Evolutionary conservation across 2,797 vertebrate genomes (phyloP), one percentile per base, ranked within the genome.

Genomic region (Sebastes iracundus): DNA sequence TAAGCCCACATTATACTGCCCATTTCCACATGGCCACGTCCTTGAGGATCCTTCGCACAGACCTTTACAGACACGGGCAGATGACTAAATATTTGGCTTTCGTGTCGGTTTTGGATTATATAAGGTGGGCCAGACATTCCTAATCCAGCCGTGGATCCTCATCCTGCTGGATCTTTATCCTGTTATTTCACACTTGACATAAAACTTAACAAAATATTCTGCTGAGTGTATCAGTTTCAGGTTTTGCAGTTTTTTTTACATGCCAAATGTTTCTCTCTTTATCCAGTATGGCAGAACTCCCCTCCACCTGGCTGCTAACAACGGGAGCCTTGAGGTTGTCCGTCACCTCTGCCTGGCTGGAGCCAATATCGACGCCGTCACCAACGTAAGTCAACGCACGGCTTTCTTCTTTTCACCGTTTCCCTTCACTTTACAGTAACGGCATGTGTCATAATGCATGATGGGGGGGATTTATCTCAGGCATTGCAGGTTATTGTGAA

Each of bases 261-360:
- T 62, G 12, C 42, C 3, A 9, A 72, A 6, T 28, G 5, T 35
- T 28, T n/a, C 7, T 85, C 2, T 60, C 35, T 35, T 65, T 12
- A 5, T 71, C 7, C 93, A 99, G 98, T 97, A 96, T 25, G 98
- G 97, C 77, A 96, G 96, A 72, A 99, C 98, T 1, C 96, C 98
- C 38, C 95, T 99, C 59, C 98, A 99, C 87, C 93, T 99, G 64
- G 97, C 98, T 4, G 96, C 98, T 22, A 97, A 96, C 92, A 98
- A 97, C 1, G 98, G 98, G 28, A 96, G 97, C 86, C 97, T 99
- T 0, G 97, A 99, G 74, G 97, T 99, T 13, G 97, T 99, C 58
- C 96, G 98, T 4, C 97, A 98, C 75, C 97, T 99, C 52, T 99
- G 98, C 85, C 93, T 99, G 63, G 87, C 92, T 0, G 98, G 98